Evolutionary conservation across 2,797 vertebrate genomes (phyloP), one percentile per base, ranked within the genome.

Genomic region (Cichlasoma orientale): DNA sequence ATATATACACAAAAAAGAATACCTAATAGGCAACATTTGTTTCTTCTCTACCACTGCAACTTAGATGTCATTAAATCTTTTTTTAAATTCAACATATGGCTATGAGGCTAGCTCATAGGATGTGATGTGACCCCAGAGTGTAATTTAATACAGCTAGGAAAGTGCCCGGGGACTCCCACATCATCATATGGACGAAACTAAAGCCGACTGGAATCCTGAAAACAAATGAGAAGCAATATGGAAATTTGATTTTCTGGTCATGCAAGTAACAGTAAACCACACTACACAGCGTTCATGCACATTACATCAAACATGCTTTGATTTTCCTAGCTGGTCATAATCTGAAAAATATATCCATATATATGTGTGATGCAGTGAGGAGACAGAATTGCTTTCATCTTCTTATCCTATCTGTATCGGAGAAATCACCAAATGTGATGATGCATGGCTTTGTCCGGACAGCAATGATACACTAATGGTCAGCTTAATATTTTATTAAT

Each of bases 91-190:
- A 41, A 74, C 86, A 89, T 38, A 83, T 85, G 90, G 56, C 0
- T 10, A 19, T 44, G 72, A 54, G 70, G 66, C 84, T 8, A 50
- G 56, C 52, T 73, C 73, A 73, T 1, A 33, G 52, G 78, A 79
- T 56, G 73, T 86, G 78, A 79, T 56, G 73, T 86, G 82, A 85
- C 82, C 41, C 74, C 78, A 79, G 23, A 50, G 56, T 11, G 86
- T 73, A 78, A 91, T 76, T 4, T 25, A 55, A 88, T 78, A 77
- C 54, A 33, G 70, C n/a, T 33, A 19, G 66, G 18, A 44, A 78
- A 81, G 77, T 21, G 7, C 52, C 50, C 1, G 1, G 80, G 55
- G 71, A 84, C n/a, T 58, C 27, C 33, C 68, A 14, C 21, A 33
- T 36, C n/a, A 2, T 44, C 44, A 38, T 38, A 41, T 72, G 73